Evolutionary conservation across 2,797 vertebrate genomes (phyloP).

Genomic region (Neosilurus hyrtlii): DNA sequence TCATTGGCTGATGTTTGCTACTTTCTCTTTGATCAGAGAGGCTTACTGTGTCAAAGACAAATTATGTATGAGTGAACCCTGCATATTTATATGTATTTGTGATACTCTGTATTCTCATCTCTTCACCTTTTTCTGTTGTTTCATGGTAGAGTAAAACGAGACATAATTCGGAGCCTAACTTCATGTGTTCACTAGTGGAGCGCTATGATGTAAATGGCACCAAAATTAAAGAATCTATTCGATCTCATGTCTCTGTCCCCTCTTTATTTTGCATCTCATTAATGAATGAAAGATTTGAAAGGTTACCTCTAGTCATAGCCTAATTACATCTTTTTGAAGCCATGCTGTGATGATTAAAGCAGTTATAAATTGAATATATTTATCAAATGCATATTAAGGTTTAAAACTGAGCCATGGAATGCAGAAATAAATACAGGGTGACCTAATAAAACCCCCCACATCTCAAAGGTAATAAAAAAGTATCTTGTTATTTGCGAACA

Average conservation of each 20-base stretch:
- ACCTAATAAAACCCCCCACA: too few species aligned
- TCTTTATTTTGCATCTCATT: conserved; percentile 46
- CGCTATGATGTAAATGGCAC: conserved; percentile 49
- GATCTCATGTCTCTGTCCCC: conserved; percentile 42
- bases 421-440: background rate
- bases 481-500: too few species aligned
- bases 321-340: conserved; percentile 43
- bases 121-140: conserved; percentile 16
- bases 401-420: background rate
- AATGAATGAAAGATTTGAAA: conserved; percentile 48
- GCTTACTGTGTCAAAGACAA: background rate
- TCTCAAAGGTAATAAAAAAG: too few species aligned
- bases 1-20: background rate
- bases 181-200: conserved; percentile 25
- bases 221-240: conserved; percentile 42
- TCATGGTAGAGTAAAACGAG: conserved; percentile 12
- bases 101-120: background rate
- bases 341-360: conserved; percentile 38
- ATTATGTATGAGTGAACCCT: background rate
- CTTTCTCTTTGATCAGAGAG: background rate
- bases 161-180: conserved; percentile 8
- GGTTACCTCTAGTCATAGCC: conserved; percentile 43
- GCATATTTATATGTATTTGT: conserved; percentile 11
- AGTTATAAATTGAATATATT: background rate
- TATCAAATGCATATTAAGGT: background rate